Conservation (phyloP, 2,113 vertebrate genomes). For the Brachionichthys hirsutus region DNA sequence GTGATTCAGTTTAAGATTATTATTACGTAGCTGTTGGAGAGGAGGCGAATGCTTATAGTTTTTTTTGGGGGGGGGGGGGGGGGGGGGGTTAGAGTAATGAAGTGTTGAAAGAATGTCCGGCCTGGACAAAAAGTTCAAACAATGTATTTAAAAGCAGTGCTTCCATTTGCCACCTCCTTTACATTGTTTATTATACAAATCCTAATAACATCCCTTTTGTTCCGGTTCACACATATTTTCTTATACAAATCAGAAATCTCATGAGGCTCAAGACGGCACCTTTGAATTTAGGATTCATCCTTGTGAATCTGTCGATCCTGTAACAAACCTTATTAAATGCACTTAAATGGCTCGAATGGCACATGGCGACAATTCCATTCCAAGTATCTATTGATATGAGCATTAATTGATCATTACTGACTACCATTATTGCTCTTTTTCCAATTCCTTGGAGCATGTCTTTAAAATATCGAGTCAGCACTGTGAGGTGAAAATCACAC, state of each 20-base stretch:
- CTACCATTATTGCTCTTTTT: neutral
- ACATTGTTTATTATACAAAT: too few species aligned
- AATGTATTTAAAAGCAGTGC: too few species aligned
- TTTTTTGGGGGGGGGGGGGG: too few species aligned
- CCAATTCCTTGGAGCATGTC: neutral
- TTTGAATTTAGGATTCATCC: too few species aligned
- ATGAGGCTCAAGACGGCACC: too few species aligned
- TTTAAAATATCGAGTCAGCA: constrained; percentile 9
- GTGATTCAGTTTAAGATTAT: neutral
- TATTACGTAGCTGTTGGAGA: neutral
- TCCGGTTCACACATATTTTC: too few species aligned
- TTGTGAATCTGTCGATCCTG: neutral
- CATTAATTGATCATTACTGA: constrained; percentile 5
- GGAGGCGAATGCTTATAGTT: neutral
- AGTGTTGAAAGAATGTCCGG: neutral
- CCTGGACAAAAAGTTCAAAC: neutral
- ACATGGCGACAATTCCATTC: neutral
- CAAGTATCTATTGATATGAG: neutral
- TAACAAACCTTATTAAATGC: neutral
- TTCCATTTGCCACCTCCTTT: too few species aligned
- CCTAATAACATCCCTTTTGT: too few species aligned
- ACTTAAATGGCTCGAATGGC: neutral
- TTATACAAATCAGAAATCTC: too few species aligned
- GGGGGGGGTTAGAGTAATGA: constrained; percentile 1
- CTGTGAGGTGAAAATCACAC: constrained; percentile 3